A percentile compares a stretch with the other conserved stretches of the same genome.
phyloP scores from a whole-genome alignment of 1,140 invertebrate species.

The Lycorma delicatula region DNA sequence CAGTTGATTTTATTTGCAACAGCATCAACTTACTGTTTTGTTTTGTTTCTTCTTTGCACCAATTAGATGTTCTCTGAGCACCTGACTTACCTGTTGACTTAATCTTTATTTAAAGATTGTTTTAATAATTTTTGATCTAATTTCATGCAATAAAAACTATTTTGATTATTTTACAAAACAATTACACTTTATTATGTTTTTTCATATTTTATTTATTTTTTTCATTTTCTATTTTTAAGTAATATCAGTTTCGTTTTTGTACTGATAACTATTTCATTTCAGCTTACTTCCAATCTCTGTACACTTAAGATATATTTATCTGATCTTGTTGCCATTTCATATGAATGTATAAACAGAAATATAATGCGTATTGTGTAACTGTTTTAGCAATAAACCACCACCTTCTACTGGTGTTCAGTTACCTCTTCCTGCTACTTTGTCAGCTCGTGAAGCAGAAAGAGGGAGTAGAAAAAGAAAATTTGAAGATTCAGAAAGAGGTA shows the following conservation, averaged over 20 bases:
- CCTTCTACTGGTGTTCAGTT: slow-evolving; percentile 20
- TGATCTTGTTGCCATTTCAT: neutral
- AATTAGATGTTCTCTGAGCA: no score
- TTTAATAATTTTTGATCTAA: no score
- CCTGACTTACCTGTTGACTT: no score
- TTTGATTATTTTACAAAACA: no score
- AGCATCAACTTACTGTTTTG: no score
- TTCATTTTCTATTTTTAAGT: neutral
- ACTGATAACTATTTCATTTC: neutral
- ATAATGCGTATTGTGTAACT: neutral
- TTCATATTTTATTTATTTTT: neutral
- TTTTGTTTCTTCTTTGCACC: no score
- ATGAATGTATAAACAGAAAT: neutral
- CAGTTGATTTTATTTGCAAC: no score
- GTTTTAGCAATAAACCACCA: slow-evolving; percentile 23
- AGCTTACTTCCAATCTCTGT: neutral
- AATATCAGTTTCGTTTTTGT: neutral
- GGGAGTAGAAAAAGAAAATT: slow-evolving; percentile 18
- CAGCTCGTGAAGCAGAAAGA: neutral
- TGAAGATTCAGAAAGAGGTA: slow-evolving; percentile 14
- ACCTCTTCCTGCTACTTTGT: slow-evolving; percentile 18
- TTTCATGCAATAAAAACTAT: no score
- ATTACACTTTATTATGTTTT: neutral
- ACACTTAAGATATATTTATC: neutral
- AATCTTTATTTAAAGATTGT: no score